Evolutionary conservation across 2,888 invertebrate species (phyloP), one percentile per base, ranked within the genome.

Genomic region (Idaea aversata): DNA sequence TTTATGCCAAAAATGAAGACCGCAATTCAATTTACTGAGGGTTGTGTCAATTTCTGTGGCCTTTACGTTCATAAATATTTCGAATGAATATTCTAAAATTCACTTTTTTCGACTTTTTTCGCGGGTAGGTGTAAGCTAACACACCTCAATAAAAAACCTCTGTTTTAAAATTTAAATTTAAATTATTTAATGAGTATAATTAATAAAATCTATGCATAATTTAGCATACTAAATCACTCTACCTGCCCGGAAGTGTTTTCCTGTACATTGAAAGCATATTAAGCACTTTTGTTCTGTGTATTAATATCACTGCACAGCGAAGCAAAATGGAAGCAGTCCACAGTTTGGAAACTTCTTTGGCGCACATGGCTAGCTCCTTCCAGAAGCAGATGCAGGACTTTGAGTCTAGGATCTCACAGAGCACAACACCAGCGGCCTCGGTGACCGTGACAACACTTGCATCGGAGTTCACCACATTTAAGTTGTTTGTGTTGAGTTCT

Each of bases 231-330:
- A 36, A 6, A 5, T 6, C 6, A 36, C 36, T 36, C 36, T 36
- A 36, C 36, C 58, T 58, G 58, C 58, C 58, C 5, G 58, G 58
- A 5, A 58, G 58, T 58, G 58, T 58, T 58, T 58, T 58, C 58
- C 58, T 58, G 5, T 6, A 58, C 5, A n/a, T 58, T 58, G 15
- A 58, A 15, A 4, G 36, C 36, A 36, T 36, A 36, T 36, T 6
- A 36, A 36, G 6, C 36, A 36, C 4, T 5, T 36, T 6, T 5
- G 5, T 36, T 36, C 6, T 36, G 36, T 6, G 6, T 5, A 4
- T 6, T 36, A 4, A 36, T 6, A 36, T 36, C 36, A 36, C 36
- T 36, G 36, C 58, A 58, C 13, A 58, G 58, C 15, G 13, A 58
- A 58, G 58, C n/a, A 58, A 58, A 15, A n/a, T 58, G 15, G 15